phyloP scores from a whole-genome alignment of 2,888 invertebrate species.

The Teleogryllus oceanicus region DNA sequence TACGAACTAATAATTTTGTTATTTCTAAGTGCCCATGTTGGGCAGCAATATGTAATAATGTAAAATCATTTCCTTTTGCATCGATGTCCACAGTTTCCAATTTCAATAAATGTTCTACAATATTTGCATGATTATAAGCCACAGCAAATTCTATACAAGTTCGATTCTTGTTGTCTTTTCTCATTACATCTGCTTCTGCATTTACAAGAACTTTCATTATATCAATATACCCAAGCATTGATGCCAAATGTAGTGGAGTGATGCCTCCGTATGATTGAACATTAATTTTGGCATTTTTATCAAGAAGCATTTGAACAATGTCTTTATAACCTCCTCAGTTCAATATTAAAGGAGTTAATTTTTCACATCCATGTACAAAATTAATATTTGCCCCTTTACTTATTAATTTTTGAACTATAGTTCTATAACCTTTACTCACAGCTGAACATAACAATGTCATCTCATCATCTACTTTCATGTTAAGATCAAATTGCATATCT shows the following conservation, averaged over 20 bases:
- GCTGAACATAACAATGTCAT: slow-evolving; percentile 30
- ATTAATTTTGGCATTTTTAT: slow-evolving; percentile 36
- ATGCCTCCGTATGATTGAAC: slow-evolving; percentile 29
- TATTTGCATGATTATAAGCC: slow-evolving; percentile 2
- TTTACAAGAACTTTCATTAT: slow-evolving; percentile 20
- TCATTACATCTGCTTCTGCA: slow-evolving; percentile 12
- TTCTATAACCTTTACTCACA: slow-evolving; percentile 19
- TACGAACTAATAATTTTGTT: neutral
- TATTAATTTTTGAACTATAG: slow-evolving; percentile 19
- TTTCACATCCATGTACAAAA: slow-evolving; percentile 18
- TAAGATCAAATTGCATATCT: too few species aligned
- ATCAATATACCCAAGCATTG: slow-evolving; percentile 12
- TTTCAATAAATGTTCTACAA: slow-evolving; percentile 22
- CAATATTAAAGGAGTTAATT: slow-evolving; percentile 37
- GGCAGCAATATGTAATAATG: slow-evolving; percentile 34
- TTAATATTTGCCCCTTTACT: slow-evolving; percentile 22
- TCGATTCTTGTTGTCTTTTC: neutral
- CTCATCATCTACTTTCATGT: slow-evolving; percentile 29
- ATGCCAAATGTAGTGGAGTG: slow-evolving; percentile 34
- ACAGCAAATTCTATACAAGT: slow-evolving; percentile 26
- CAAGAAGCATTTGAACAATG: slow-evolving; percentile 29
- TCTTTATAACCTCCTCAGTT: slow-evolving; percentile 27
- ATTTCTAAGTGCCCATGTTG: slow-evolving; percentile 5
- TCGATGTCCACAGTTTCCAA: slow-evolving; percentile 31
- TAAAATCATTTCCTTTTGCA: slow-evolving; percentile 31